Conservation (phyloP, 2,888 invertebrate genomes). For the Axea sp. region DNA sequence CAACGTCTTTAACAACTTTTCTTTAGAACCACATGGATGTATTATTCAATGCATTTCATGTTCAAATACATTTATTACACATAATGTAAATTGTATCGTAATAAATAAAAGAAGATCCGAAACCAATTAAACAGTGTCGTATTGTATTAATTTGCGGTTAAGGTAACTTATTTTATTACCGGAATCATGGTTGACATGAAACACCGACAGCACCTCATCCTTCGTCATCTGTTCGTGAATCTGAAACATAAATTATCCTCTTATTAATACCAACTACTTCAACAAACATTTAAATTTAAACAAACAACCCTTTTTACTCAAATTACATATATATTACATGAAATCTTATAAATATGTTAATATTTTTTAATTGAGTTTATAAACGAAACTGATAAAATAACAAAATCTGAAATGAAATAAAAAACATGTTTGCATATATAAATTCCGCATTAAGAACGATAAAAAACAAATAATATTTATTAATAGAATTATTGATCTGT, state of each 20-base stretch:
- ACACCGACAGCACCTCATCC: slow-evolving; percentile 89
- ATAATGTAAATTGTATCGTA: slow-evolving; percentile 14
- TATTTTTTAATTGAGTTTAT: too few species aligned
- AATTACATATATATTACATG: too few species aligned
- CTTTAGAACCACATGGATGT: background rate
- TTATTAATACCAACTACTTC: slow-evolving; percentile 39
- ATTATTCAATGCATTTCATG: slow-evolving; percentile 16
- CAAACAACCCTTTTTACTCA: too few species aligned
- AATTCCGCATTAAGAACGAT: too few species aligned
- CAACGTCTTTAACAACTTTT: background rate
- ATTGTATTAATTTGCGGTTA: slow-evolving; percentile 32
- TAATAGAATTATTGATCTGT: too few species aligned
- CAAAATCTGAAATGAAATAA: too few species aligned
- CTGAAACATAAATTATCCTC: slow-evolving; percentile 82
- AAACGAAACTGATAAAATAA: too few species aligned
- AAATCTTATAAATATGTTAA: too few species aligned
- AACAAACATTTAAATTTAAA: slow-evolving; percentile 13
- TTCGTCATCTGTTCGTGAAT: slow-evolving; percentile 93
- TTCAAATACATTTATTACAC: slow-evolving; percentile 18
- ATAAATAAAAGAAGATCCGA: slow-evolving; percentile 26
- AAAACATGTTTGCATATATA: too few species aligned
- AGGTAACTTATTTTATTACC: slow-evolving; percentile 78
- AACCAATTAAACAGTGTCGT: slow-evolving; percentile 25
- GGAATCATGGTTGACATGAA: slow-evolving; percentile 88
- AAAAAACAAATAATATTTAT: too few species aligned